Percentiles rank a stretch among this genome's conserved stretches.
These are phyloP conservation scores for Sebastes fasciatus DNA, from an alignment of 2,113 vertebrate genomes.

Conservation along the genomic window DNA sequence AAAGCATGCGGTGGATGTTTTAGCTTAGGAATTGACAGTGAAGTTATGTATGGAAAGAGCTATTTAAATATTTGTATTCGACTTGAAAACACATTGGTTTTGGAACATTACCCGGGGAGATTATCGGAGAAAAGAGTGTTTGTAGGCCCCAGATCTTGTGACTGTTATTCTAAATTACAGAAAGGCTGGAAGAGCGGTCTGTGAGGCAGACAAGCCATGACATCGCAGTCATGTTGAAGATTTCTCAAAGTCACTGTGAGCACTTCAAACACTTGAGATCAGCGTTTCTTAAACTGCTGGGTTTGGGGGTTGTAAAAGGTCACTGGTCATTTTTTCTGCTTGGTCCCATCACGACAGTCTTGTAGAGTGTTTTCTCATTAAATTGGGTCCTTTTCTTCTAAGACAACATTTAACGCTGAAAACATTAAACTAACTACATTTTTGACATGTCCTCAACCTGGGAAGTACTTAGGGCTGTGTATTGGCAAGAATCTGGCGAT, in stretches of 20 bases:
- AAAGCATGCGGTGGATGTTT: conserved; percentile 73
- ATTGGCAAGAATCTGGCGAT: too few relatives aligned
- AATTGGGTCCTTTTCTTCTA: conserved; percentile 1
- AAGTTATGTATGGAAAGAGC: conserved; percentile 76
- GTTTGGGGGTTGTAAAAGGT: conserved; percentile 41
- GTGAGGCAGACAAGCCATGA: conserved; percentile 57
- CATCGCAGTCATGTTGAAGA: conserved; percentile 52
- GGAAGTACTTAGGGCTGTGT: background rate
- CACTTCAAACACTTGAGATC: conserved; percentile 32
- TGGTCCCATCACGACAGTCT: conserved; percentile 19
- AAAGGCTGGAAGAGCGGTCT: conserved; percentile 51
- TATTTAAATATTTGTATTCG: conserved; percentile 79
- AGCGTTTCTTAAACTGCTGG: conserved; percentile 24
- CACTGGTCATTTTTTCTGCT: conserved; percentile 39
- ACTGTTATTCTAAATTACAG: conserved; percentile 67
- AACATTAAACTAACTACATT: conserved; percentile 5
- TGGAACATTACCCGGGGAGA: conserved; percentile 71
- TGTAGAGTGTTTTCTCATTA: conserved; percentile 41
- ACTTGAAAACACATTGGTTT: conserved; percentile 78
- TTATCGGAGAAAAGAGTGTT: conserved; percentile 65
- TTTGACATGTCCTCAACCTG: conserved; percentile 15
- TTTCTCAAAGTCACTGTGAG: conserved; percentile 48
- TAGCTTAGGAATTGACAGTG: conserved; percentile 71
- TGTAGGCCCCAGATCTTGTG: conserved; percentile 57
- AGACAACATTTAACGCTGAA: conserved; percentile 33